Evolutionary conservation across 2,888 invertebrate genomes (phyloP), one percentile per base, ranked within the genome.

Genomic region (Gnatocerus cornutus): DNA sequence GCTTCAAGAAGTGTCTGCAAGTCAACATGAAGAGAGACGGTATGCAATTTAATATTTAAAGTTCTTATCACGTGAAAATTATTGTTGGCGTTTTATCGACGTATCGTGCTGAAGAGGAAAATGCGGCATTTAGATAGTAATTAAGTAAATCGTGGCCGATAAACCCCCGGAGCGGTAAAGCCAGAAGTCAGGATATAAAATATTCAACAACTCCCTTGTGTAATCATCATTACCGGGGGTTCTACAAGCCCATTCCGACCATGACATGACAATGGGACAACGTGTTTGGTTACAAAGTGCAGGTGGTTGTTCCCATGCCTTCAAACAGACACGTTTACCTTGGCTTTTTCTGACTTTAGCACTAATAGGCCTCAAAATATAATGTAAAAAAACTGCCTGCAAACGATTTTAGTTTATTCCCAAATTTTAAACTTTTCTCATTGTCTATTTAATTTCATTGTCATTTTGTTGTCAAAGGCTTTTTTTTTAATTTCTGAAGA

Each of bases 11-110:
- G 83, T 97, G 97, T 84, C 88, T 97, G 12, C 90, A 91, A 76
- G 96, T 95, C 76, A 96, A 95, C 84, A 97, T 97, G 97, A 95
- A 96, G 85, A 90, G 92, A 84, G 96, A 97, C 84, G 97, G 97
- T 97, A 86, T 89, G 90, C 84, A 9, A 39, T 66, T 8, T 50
- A 37, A n/a, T 7, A 37, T 8, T 37, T n/a, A 7, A 37, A 16
- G 39, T 21, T 13, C 27, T 56, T 29, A 21, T 55, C 14, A 37
- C 13, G 13, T n/a, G 55, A 10, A 56, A 56, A 56, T 43, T 27
- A 12, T 43, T 27, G 41, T 43, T 56, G 16, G 16, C 39, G 55
- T 43, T 56, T 1, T 68, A 55, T 55, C 29, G 62, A 62, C 48
- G 12, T 62, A 55, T 48, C 61, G 53, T 59, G 59, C n/a, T 30